A percentile compares a stretch with the other conserved stretches of the same genome.
phyloP scores from a whole-genome alignment of 2,113 vertebrate genomes.

The Campylorhamphus procurvoides region DNA sequence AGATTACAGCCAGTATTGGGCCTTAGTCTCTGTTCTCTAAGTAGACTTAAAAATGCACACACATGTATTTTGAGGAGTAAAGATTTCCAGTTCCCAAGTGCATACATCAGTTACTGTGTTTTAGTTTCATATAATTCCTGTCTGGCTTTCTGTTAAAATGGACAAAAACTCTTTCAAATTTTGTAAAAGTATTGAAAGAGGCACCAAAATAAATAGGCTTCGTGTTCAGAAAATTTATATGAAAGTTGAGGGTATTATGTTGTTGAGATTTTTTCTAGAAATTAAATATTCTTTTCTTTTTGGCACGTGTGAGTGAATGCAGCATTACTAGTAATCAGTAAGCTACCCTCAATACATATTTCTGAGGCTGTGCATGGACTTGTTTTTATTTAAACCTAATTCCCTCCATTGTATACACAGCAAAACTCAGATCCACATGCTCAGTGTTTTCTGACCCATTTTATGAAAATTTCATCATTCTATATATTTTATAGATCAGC shows the following conservation, averaged over 20 bases:
- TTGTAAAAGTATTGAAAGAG: neutral
- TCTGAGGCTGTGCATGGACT: neutral
- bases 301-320: neutral
- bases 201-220: neutral
- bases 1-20: neutral
- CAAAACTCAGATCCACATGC: neutral
- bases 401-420: neutral
- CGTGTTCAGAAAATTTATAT: neutral
- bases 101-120: neutral
- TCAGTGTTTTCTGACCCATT: neutral
- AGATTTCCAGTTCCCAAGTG: neutral
- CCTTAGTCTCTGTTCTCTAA: neutral
- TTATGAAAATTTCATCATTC: neutral
- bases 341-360: neutral
- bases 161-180: neutral
- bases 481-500: neutral
- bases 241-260: neutral
- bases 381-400: neutral
- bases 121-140: neutral
- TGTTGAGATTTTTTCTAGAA: neutral
- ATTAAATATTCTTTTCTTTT: neutral
- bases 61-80: neutral
- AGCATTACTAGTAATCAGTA: neutral
- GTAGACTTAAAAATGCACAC: neutral
- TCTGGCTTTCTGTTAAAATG: neutral